Percentiles rank a stretch among this genome's conserved stretches.
Evolutionary conservation across 2,888 invertebrate genomes (phyloP).

Genomic region (Heteromurus nitidus): DNA sequence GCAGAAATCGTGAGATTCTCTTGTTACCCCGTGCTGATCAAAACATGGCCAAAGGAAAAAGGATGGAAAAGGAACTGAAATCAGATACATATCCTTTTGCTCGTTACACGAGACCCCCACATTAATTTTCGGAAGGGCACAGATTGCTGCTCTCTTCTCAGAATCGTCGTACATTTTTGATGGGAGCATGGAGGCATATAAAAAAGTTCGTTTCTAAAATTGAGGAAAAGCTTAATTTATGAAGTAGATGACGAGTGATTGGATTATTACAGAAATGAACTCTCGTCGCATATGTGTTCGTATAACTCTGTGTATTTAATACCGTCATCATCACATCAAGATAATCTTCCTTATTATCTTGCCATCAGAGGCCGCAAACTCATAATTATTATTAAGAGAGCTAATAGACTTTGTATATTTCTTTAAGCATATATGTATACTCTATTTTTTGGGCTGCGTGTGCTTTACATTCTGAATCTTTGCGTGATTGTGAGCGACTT

Average conservation of each 20-base stretch:
- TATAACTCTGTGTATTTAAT: too few relatives aligned
- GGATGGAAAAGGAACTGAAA: not conserved
- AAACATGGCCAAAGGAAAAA: not conserved
- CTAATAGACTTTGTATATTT: slow-evolving; percentile 30
- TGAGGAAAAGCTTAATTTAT: too few relatives aligned
- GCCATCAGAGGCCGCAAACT: not conserved
- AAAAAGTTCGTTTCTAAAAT: too few relatives aligned
- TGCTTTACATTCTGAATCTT: slow-evolving; percentile 10
- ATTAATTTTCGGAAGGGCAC: not conserved
- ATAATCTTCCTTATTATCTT: slow-evolving; percentile 12
- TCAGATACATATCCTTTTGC: not conserved
- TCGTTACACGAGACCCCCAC: too few relatives aligned
- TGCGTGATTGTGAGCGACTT: slow-evolving; percentile 71
- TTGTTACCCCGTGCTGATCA: slow-evolving; percentile 7
- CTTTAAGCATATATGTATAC: not conserved
- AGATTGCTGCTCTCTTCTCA: not conserved
- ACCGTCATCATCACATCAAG: slow-evolving; percentile 27
- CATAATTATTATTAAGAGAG: slow-evolving; percentile 50
- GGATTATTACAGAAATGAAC: not conserved
- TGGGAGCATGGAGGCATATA: too few relatives aligned
- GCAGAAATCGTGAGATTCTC: slow-evolving; percentile 26
- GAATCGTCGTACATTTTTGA: too few relatives aligned
- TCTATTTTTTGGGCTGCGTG: slow-evolving; percentile 6
- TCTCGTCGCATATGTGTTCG: too few relatives aligned
- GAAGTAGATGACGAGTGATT: slow-evolving; percentile 15